Evolutionary conservation across 2,797 vertebrate genomes (phyloP), one percentile per base, ranked within the genome.

Genomic region (Semaprochilodus insignis): DNA sequence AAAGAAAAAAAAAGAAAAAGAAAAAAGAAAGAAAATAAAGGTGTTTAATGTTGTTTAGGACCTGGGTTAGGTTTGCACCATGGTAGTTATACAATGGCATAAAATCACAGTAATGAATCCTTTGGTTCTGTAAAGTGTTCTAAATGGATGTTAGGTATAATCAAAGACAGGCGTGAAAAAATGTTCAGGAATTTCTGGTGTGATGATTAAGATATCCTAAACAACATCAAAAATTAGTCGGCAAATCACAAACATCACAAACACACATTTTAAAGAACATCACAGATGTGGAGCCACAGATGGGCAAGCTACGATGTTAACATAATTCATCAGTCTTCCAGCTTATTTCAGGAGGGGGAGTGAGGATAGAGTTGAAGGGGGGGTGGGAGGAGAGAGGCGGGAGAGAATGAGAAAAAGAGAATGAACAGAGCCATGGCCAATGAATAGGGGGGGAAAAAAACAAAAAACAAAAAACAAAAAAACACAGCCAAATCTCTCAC

Each of bases 21-120:
- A 6, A 63, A 63, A 70, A 87, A 89, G 74, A 51, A 55, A 23
- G n/a, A 6, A 63, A 63, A 70, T 19, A 91, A 87, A 90, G 71
- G 84, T 82, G 84, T 95, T 97, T 96, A 97, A 99, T 97, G 97
- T 96, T 95, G 97, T 99, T 97, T 95, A 99, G 98, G 97, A 98
- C 69, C 15, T 31, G 52, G 48, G 57, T 82, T 70, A 75, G 13
- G 59, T 69, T 69, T 74, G 19, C 34, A 44, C 55, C 55, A 52
- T 40, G n/a, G n/a, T 16, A 34, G 48, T 69, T 48, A 73, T 40
- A n/a, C 17, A 48, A 7, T 2, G 19, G 4, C 25, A 27, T 25
- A n/a, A 69, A 69, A 23, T 75, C 1, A 40, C 25, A 59, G 19
- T 13, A 25, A 69, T 25, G 27, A 93, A 89, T 94, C 15, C 51